Evolutionary conservation across 2,113 vertebrate species (phyloP).

Genomic region (Chlamydotis undulata): DNA sequence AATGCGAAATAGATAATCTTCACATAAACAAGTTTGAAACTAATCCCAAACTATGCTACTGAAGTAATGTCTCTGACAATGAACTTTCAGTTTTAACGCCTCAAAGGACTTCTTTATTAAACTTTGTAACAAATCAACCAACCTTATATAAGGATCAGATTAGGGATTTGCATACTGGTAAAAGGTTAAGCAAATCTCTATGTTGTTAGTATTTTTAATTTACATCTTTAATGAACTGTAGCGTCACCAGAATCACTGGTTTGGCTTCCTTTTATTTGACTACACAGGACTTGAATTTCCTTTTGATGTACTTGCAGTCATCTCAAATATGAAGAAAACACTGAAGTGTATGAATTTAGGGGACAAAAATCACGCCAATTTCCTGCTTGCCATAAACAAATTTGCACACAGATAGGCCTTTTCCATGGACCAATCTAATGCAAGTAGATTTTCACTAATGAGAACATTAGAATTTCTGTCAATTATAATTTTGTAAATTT

Average conservation of each 20-base stretch:
- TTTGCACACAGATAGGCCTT: neutral
- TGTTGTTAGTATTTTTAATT: conserved; percentile 73
- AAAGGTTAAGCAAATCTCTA: conserved; percentile 63
- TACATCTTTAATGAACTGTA: conserved; percentile 71
- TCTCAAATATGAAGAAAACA: neutral
- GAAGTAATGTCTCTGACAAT: conserved; percentile 1
- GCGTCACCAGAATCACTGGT: conserved; percentile 15
- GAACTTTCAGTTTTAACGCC: neutral
- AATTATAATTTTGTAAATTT: neutral
- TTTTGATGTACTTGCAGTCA: neutral
- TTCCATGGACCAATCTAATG: neutral
- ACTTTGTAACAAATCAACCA: conserved; percentile 32
- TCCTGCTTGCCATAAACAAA: neutral
- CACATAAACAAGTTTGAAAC: conserved; percentile 30
- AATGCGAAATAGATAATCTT: conserved; percentile 12
- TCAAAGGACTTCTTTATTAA: conserved; percentile 43
- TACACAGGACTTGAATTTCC: neutral
- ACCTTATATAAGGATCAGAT: conserved; percentile 63
- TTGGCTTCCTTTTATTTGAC: conserved; percentile 15
- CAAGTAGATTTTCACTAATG: neutral
- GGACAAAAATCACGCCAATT: neutral
- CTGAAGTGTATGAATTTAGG: neutral
- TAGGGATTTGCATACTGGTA: conserved; percentile 53
- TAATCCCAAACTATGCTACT: neutral
- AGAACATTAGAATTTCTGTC: neutral